Percentiles rank a stretch among this genome's conserved stretches.
These are phyloP conservation scores for Centruroides sculpturatus DNA, from an alignment of 1,140 invertebrate genomes.

Conservation along the genomic window DNA sequence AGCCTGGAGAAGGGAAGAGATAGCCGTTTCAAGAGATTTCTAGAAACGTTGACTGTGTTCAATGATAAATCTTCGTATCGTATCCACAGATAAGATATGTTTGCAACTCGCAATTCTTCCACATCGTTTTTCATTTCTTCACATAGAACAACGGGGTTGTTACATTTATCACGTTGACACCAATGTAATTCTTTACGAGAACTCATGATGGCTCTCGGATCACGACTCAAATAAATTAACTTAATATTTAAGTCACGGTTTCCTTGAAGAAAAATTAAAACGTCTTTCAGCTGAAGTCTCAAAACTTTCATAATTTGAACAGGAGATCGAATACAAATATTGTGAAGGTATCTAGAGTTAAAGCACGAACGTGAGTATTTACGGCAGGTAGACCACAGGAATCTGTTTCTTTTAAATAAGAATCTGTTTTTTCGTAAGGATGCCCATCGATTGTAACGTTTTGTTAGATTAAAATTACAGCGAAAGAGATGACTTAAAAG, in stretches of 20 bases:
- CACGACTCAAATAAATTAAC: slow-evolving; percentile 59
- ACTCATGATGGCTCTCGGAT: slow-evolving; percentile 71
- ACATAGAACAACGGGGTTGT: slow-evolving; percentile 55
- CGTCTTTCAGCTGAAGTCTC: slow-evolving; percentile 12
- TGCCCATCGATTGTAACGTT: slow-evolving; percentile 15
- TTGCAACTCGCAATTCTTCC: slow-evolving; percentile 44
- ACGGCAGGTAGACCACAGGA: slow-evolving; percentile 16
- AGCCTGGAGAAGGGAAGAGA: slow-evolving; percentile 32
- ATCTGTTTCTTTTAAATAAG: slow-evolving; percentile 15
- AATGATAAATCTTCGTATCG: slow-evolving; percentile 67
- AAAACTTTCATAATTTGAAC: slow-evolving; percentile 17
- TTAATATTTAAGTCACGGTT: slow-evolving; percentile 31
- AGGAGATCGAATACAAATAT: slow-evolving; percentile 9
- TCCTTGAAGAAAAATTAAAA: slow-evolving; percentile 1
- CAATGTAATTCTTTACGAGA: slow-evolving; percentile 66
- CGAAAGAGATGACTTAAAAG: slow-evolving; percentile 9
- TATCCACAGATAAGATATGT: slow-evolving; percentile 44
- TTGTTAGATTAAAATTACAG: slow-evolving; percentile 12
- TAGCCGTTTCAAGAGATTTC: slow-evolving; percentile 59
- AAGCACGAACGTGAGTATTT: slow-evolving; percentile 12
- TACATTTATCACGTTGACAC: slow-evolving; percentile 71
- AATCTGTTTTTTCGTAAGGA: slow-evolving; percentile 10
- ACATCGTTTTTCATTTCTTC: slow-evolving; percentile 62
- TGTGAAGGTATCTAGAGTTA: slow-evolving; percentile 7
- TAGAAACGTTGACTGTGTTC: slow-evolving; percentile 50